phyloP scores from a whole-genome alignment of 2,797 vertebrate genomes.

The Phrynocephalus guinanensis region DNA sequence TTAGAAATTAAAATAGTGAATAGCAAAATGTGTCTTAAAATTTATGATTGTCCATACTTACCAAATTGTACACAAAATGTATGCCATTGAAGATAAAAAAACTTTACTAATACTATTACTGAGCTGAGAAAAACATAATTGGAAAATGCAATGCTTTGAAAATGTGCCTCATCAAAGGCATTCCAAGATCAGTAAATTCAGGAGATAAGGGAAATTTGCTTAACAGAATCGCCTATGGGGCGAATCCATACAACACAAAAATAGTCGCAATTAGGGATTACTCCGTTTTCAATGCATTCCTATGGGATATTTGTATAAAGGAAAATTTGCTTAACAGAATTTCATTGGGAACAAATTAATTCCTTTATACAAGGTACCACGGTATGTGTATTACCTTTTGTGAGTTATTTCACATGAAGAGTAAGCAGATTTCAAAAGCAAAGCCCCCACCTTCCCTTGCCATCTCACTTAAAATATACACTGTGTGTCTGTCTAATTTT shows the following conservation, averaged over 20 bases:
- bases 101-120: background rate
- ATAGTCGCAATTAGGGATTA: no score
- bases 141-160: slow-evolving; percentile 40
- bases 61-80: slow-evolving; percentile 8
- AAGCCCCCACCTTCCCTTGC: background rate
- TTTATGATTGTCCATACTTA: slow-evolving; percentile 6
- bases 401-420: background rate
- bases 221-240: no score
- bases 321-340: no score
- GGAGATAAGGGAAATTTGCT: no score
- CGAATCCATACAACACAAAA: no score
- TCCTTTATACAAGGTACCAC: no score
- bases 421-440: rapidly evolving
- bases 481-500: slow-evolving; percentile 25
- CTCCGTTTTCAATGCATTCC: no score
- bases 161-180: background rate
- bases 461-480: slow-evolving; percentile 40
- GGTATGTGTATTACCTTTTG: background rate
- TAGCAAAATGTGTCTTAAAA: background rate
- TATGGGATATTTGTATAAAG: no score
- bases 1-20: slow-evolving; percentile 26
- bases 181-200: background rate
- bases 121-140: slow-evolving; percentile 7
- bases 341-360: no score
- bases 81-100: background rate